Evolutionary conservation across 2,113 vertebrate genomes (phyloP).

Genomic region (Odontesthes bonariensis): DNA sequence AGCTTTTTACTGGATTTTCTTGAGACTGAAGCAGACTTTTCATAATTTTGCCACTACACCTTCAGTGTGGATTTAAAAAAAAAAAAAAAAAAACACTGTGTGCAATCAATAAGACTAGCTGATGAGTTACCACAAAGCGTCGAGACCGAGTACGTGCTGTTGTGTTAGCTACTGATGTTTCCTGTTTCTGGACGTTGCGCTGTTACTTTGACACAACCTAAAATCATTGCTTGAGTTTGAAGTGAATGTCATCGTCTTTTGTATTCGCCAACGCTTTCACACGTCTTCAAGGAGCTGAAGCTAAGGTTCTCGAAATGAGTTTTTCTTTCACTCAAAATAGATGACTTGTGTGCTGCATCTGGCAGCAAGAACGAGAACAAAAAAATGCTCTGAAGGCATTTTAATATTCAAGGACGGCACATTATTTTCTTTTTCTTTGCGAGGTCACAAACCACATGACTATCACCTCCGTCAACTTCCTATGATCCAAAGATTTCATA

Average conservation of each 20-base stretch:
- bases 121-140: slow-evolving; percentile 43
- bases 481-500: neutral
- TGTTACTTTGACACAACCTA: slow-evolving; percentile 49
- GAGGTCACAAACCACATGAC: slow-evolving; percentile 6
- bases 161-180: slow-evolving; percentile 29
- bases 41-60: neutral
- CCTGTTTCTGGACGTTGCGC: slow-evolving; percentile 26
- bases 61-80: slow-evolving; percentile 40
- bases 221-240: slow-evolving; percentile 48
- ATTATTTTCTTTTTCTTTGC: neutral
- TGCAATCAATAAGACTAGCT: slow-evolving; percentile 24
- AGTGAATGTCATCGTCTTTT: slow-evolving; percentile 41
- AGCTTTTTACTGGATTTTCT: slow-evolving; percentile 14
- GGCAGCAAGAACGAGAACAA: neutral
- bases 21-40: neutral
- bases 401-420: slow-evolving; percentile 19
- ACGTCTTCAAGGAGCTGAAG: slow-evolving; percentile 29
- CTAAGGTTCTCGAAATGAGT: slow-evolving; percentile 45
- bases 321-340: slow-evolving; percentile 44
- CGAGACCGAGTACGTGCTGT: slow-evolving; percentile 32
- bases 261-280: slow-evolving; percentile 27
- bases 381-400: slow-evolving; percentile 10
- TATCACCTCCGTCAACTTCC: neutral
- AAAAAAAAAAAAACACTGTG: slow-evolving; percentile 34
- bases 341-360: slow-evolving; percentile 21